Evolutionary conservation across 2,113 vertebrate species (phyloP), one percentile per base, ranked within the genome.

Genomic region (Eolophus roseicapilla): DNA sequence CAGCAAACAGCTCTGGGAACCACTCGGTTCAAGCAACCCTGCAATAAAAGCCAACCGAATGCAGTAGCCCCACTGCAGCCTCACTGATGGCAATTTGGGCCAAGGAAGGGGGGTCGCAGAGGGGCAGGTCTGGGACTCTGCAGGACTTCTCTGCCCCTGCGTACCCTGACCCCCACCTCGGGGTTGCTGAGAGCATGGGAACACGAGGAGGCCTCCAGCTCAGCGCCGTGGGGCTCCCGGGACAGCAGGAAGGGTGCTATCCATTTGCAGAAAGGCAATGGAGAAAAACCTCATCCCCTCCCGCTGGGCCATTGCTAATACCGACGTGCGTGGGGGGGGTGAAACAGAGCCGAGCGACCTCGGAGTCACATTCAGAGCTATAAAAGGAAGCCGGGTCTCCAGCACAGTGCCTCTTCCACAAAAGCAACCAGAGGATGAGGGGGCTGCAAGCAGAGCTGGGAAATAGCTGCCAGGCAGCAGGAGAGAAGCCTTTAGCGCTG

Each of bases 371-470:
- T 95, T 95, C 83, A 91, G 86, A 47, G 83, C 94, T 97, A 96
- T 97, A 95, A 97, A 97, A 96, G 93, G 95, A 95, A 97, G 95
- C 91, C 7, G 6, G 94, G 95, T 81, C 95, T 92, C 89, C 96
- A 95, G 93, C 95, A 93, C 15, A 28, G 93, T 3, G 18, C 95
- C 89, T 97, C 86, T 96, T 95, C 93, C 89, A 96, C 95, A 96
- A 96, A 96, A 91, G 96, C 94, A 96, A 47, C 89, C 57, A 19
- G 95, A 92, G 95, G 94, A 93, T 96, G 96, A 97, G 96, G 94
- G 95, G 96, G 96, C 94, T 93, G 96, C 1, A 4, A 93, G 83
- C 39, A 1, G 96, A 97, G 83, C 94, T 95, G 95, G 78, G 91
- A 89, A 97, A 95, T 89, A 95, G 86, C 93, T 97, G 89, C 94